Base-by-base conservation (phyloP, 2,113 vertebrate genomes). In the Plecotus auritus region DNA sequence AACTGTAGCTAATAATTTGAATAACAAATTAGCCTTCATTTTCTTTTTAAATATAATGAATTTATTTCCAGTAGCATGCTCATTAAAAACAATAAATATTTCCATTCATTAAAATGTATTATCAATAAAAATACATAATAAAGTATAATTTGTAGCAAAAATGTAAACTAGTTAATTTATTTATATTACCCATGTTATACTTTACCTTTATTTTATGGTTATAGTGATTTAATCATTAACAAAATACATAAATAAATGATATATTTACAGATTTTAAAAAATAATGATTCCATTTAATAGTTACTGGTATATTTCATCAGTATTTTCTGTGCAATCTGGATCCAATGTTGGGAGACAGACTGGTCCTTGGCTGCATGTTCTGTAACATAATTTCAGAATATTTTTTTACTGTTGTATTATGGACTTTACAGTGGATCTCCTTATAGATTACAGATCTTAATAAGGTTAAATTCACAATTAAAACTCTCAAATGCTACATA, bases 261-360 rank as follows among this genome's bases (percentile, higher is more conserved):
- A 90, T 93, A 97, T 93, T 94, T 64, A 90, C 2, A 76, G n/a
- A 92, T 23, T 86, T 73, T 91, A 20, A 95, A 97, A 90, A 67
- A 69, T 92, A 76, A 82, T 90, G 45, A 82, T 76, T 77, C 77
- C 85, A 87, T 96, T 91, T 45, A 92, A 78, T 74, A 96, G 82
- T 69, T 59, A 93, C 61, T 90, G 8, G 90, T 91, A 70, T 9
- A 61, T 11, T 42, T 85, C 32, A 47, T 99, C 97, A 98, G 74
- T 97, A 97, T 97, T 96, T 98, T 97, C 97, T 98, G 88, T 98
- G 97, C 54, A 96, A 32, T 59, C 72, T 96, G 90, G 88, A 26
- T 84, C 16, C 94, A 73, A 87, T 90, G 88, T 97, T 96, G 83
- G 97, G 95, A 66, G 98, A 98, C 42, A 96, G 82, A 32, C 64